Base-by-base conservation (phyloP, 2,113 vertebrate genomes). In the Gasterosteus aculeatus region DNA sequence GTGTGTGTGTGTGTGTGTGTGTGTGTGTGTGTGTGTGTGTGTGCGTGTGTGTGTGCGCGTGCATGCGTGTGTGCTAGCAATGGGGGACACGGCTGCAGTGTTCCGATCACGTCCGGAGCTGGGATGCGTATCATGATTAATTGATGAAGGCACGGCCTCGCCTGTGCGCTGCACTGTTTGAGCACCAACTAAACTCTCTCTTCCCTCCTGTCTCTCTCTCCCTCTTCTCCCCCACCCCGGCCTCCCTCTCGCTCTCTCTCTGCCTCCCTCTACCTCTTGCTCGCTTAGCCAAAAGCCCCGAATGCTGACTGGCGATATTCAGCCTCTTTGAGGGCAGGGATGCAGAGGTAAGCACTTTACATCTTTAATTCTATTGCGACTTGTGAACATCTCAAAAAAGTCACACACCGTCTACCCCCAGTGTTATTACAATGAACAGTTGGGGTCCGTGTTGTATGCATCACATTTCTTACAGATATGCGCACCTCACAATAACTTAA, bases 221-320 rank as follows among this genome's bases (percentile, higher is more conserved):
- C 59, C 88, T 78, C 89, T 75, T 49, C 69, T 44, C 47, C 49
- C 14, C 41, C 51, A n/a, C 51, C 12, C n/a, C n/a, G 11, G 39
- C 49, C 69, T 75, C 31, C 75, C 73, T 78, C 63, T 65, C 26
- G 77, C 35, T 69, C 86, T 88, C 82, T 85, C 60, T 51, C 46
- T 56, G 67, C 74, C 38, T 78, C 72, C 75, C 64, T 66, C 29
- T 77, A 42, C 74, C 87, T 88, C 82, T 85, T 72, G 58, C 78
- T 89, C 81, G 58, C 81, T 81, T 93, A 99, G 98, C 96, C 97
- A 46, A 97, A 98, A 91, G 97, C 96, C 70, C 96, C 96, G 68
- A 97, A 99, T 89, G 96, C 97, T 94, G 98, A 99, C 92, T 99
- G 98, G 98, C 95, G 97, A 90, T 99, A 99, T 91, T 99, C 98